A percentile compares a stretch with the other conserved stretches of the same genome.
These are phyloP conservation scores for Lacerta agilis DNA, from an alignment of 2,797 vertebrate species.

Conservation along the genomic window DNA sequence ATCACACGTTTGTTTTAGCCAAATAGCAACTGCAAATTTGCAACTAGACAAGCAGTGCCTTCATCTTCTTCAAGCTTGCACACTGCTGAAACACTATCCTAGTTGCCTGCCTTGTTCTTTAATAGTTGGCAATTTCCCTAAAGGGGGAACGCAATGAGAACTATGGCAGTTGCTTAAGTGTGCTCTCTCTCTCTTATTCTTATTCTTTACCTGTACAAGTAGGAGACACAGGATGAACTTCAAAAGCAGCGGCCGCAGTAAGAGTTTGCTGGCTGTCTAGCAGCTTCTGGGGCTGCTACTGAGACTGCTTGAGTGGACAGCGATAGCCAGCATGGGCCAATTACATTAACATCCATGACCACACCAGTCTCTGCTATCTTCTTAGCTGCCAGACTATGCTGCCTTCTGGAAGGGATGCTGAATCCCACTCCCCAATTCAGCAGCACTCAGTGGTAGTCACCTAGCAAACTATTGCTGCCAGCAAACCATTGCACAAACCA, in stretches of 20 bases:
- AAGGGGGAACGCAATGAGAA: not conserved
- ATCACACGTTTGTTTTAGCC: not conserved
- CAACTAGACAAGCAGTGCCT: not conserved
- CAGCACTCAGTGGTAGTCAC: not conserved
- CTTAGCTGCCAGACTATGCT: not conserved
- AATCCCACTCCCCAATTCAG: not conserved
- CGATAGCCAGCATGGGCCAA: not conserved
- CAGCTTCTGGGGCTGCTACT: not conserved
- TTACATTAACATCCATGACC: not conserved
- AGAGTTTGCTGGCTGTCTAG: not conserved
- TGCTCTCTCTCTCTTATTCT: not conserved
- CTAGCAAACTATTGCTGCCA: not conserved
- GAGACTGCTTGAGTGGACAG: not conserved
- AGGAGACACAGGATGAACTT: not conserved
- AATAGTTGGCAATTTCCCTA: not conserved
- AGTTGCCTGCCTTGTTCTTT: not conserved
- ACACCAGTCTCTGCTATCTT: not conserved
- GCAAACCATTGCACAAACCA: not conserved
- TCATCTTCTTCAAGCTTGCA: not conserved
- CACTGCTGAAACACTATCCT: not conserved
- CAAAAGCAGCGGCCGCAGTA: no score
- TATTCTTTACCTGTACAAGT: not conserved
- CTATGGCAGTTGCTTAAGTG: not conserved
- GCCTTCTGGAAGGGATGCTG: not conserved
- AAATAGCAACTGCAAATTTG: not conserved